Evolutionary conservation across 2,888 invertebrate species (phyloP).

Genomic region (Leucozona laternaria): DNA sequence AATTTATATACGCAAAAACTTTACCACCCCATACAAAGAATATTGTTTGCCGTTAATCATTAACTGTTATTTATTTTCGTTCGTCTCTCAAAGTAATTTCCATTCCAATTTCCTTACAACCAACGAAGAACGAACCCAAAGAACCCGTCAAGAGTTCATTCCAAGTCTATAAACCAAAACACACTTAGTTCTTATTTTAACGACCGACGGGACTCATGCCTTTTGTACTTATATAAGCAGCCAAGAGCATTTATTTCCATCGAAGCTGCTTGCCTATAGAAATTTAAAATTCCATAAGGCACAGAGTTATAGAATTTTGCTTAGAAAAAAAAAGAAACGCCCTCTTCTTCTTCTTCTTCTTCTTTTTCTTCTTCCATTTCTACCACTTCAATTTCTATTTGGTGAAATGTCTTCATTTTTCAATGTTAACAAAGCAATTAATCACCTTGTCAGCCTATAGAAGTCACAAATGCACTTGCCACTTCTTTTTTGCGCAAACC

Average conservation of each 20-base stretch:
- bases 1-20: background rate
- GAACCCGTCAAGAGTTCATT: conserved; percentile 47
- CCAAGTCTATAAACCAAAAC: conserved; percentile 17
- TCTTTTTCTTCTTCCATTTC: background rate
- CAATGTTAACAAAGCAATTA: conserved; percentile 74
- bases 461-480: conserved; percentile 49
- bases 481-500: conserved; percentile 20
- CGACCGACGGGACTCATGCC: background rate
- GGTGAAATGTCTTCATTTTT: conserved; percentile 70
- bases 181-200: conserved; percentile 24
- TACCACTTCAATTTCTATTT: background rate
- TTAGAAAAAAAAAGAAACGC: conserved; percentile 10
- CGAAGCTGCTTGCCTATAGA: conserved; percentile 16
- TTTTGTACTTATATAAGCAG: background rate
- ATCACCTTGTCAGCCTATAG: conserved; percentile 60
- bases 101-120: conserved; percentile 40
- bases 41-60: conserved; percentile 55
- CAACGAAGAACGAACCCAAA: background rate
- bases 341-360: conserved; percentile 8
- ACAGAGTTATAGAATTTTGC: background rate
- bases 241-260: background rate
- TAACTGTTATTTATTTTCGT: conserved; percentile 13
- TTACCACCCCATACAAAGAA: background rate
- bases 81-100: conserved; percentile 9
- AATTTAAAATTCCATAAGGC: conserved; percentile 61